Conservation (phyloP, 2,113 vertebrate genomes). For the Cathartes aura region DNA sequence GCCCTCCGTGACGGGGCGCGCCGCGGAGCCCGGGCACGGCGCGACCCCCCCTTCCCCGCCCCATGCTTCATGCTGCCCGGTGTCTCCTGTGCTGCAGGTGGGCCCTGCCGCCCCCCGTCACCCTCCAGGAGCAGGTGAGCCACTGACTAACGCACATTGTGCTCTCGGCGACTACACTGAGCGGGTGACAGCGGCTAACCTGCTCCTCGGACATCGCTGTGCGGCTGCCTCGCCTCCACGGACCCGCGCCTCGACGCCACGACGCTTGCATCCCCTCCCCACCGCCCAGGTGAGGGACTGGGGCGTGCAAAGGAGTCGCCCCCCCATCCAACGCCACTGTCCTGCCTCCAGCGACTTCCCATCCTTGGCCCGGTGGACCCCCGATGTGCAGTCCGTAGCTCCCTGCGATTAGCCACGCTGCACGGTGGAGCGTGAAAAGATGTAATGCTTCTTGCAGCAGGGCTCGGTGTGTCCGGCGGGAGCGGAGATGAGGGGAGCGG, state of each 20-base stretch:
- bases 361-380: not conserved
- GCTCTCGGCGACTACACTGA: conserved; percentile 93
- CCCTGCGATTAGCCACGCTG: not conserved
- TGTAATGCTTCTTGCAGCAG: accelerated
- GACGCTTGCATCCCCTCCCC: not conserved
- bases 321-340: accelerated
- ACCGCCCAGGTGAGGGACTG: not conserved
- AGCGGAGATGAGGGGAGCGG: not conserved
- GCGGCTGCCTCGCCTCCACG: not conserved
- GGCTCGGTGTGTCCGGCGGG: not conserved
- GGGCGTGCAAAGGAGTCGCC: not conserved
- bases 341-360: not conserved
- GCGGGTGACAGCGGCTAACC: conserved; percentile 99
- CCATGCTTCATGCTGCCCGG: not conserved
- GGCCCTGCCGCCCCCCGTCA: not conserved
- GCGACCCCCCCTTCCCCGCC: not conserved
- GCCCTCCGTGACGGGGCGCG: not conserved
- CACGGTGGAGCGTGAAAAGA: not conserved
- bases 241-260: not conserved
- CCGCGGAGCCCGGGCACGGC: not conserved
- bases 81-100: not conserved
- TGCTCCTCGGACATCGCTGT: conserved; percentile 87
- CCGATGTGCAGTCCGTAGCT: not conserved
- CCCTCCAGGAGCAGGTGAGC: conserved; percentile 95
- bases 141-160: conserved; percentile 99